These are phyloP conservation scores for Pollenia angustigena DNA, from an alignment of 2,888 invertebrate genomes.

Conservation along the genomic window DNA sequence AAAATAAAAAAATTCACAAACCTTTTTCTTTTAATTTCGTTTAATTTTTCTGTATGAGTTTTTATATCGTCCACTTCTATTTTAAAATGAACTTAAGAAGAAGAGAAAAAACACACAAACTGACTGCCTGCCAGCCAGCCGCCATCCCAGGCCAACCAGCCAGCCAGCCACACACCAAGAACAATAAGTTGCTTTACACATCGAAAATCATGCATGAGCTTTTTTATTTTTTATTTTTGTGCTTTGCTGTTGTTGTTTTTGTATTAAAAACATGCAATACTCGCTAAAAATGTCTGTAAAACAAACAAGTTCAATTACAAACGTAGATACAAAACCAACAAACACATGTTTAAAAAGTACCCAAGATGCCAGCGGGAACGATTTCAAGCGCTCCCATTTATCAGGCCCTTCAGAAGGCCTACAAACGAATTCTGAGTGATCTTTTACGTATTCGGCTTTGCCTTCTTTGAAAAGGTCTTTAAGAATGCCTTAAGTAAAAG, in stretches of 20 bases:
- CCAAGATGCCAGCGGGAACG: too few species aligned
- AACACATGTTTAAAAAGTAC: too few species aligned
- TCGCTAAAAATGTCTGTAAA: conserved; percentile 68
- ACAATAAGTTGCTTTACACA: conserved; percentile 73
- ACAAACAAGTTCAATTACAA: conserved; percentile 69
- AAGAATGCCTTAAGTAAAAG: too few species aligned
- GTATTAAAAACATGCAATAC: conserved; percentile 60
- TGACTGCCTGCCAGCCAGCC: conserved; percentile 39
- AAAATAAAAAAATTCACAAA: conserved; percentile 8
- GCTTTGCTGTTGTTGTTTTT: conserved; percentile 28
- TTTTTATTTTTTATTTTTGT: conserved; percentile 40
- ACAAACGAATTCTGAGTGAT: too few species aligned
- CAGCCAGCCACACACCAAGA: conserved; percentile 65
- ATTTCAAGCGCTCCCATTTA: too few species aligned
- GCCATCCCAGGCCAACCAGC: conserved; percentile 19
- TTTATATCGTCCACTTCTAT: conserved; percentile 39
- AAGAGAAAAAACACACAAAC: conserved; percentile 12
- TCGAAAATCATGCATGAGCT: conserved; percentile 63
- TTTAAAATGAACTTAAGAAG: conserved; percentile 31
- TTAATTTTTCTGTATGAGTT: not conserved
- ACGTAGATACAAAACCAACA: not conserved
- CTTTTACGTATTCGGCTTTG: too few species aligned
- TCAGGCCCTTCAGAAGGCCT: too few species aligned
- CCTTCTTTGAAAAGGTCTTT: too few species aligned
- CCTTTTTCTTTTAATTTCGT: conserved; percentile 7